Conservation (phyloP, 2,888 invertebrate genomes). For the Eulithis testata region DNA sequence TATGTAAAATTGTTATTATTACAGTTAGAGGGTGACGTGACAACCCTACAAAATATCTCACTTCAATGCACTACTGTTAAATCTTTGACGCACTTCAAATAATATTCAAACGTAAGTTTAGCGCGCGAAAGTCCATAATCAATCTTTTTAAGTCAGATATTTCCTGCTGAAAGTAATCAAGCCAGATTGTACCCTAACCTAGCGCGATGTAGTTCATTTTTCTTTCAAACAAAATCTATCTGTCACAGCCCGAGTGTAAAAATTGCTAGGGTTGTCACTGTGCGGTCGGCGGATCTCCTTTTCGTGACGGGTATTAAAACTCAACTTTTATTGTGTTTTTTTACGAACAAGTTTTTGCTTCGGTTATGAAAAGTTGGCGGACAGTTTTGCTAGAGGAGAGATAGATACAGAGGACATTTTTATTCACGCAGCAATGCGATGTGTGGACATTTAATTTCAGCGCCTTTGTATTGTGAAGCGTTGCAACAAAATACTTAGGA, state of each 20-base stretch:
- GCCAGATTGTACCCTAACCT: constrained; percentile 2
- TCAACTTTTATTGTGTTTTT: constrained; percentile 35
- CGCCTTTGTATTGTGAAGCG: neutral
- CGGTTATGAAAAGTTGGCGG: constrained; percentile 21
- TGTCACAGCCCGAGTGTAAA: constrained; percentile 16
- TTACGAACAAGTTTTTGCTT: constrained; percentile 26
- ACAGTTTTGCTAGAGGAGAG: constrained; percentile 17
- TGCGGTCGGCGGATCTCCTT: constrained; percentile 39
- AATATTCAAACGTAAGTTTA: constrained; percentile 17
- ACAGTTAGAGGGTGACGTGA: constrained; percentile 66
- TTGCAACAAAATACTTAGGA: too few relatives aligned
- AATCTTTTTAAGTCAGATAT: neutral
- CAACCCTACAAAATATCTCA: constrained; percentile 50
- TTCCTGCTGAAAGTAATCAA: neutral
- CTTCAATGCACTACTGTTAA: constrained; percentile 5
- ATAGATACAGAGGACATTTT: constrained; percentile 9
- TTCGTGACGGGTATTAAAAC: constrained; percentile 39
- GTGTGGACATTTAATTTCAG: neutral
- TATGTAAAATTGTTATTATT: constrained; percentile 77
- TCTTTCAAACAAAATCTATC: neutral
- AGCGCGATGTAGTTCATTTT: constrained; percentile 12
- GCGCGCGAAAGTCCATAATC: constrained; percentile 11
- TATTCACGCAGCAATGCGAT: neutral
- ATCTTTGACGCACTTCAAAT: neutral
- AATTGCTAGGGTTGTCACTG: constrained; percentile 39